phyloP scores from a whole-genome alignment of 2,113 vertebrate genomes.

The Leucosticte australis region DNA sequence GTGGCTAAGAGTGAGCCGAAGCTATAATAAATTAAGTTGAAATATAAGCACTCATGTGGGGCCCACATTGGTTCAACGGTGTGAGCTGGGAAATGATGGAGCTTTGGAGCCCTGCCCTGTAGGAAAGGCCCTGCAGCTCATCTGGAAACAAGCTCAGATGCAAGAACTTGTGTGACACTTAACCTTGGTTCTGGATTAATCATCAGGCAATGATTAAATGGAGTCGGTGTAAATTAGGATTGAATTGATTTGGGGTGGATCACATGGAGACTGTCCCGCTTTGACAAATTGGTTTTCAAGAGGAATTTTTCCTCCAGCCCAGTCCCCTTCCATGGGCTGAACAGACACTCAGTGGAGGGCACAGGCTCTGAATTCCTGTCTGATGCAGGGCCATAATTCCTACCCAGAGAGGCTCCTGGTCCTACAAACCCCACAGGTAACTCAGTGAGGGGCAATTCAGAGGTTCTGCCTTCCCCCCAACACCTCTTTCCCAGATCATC shows the following conservation, averaged over 20 bases:
- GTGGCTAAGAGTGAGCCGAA: background rate
- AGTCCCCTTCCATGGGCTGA: background rate
- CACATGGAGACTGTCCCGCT: background rate
- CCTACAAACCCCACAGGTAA: background rate
- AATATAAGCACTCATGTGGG: background rate
- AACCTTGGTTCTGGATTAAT: slow-evolving; percentile 40
- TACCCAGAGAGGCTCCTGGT: background rate
- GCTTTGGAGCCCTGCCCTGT: background rate
- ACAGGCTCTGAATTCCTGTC: background rate
- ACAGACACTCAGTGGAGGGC: background rate
- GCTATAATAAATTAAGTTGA: background rate
- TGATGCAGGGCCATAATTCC: background rate
- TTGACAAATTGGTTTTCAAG: slow-evolving; percentile 12
- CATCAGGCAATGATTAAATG: background rate
- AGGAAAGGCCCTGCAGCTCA: background rate
- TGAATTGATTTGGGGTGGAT: slow-evolving; percentile 31
- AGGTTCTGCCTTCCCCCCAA: background rate
- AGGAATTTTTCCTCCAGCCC: background rate
- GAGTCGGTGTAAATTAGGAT: slow-evolving; percentile 30
- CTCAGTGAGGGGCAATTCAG: fast-evolving
- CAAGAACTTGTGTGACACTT: background rate
- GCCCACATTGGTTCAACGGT: background rate
- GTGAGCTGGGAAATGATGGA: background rate
- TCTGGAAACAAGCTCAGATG: background rate
- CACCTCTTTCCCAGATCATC: background rate